Base-by-base conservation (phyloP, 2,113 vertebrate species). In the Corythoichthys intestinalis region DNA sequence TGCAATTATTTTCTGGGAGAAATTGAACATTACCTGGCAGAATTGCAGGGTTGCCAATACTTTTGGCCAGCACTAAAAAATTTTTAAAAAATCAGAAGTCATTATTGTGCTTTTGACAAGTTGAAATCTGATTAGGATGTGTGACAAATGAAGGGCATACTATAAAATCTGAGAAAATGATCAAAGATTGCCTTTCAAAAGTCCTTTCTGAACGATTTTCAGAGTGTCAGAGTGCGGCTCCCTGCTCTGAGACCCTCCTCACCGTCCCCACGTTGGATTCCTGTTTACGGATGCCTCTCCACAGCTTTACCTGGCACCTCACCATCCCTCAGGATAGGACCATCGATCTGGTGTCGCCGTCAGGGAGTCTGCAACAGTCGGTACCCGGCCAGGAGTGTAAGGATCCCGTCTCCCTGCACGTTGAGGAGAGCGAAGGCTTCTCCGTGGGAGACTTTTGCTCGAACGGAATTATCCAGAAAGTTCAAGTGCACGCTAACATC, bases 391-490 rank as follows among this genome's bases (percentile, higher is more conserved):
- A 92, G 69, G 71, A 53, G 65, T 98, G 96, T 73, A 87, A 78
- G 62, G 72, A 0, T 6, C 82, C 86, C 10, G 77, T 92, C 14
- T 85, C 84, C 8, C 89, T 97, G 67, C 86, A 88, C 1, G 71
- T 93, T 4, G 73, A 74, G 0, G 91, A 90, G 0, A 66, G 60
- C 2, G 79, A 77, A 0, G 84, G 89, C 0, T 67, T 90, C 13
- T 67, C 83, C 10, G n/a, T 97, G 0, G 96, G 96, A n/a, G 66
- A 86, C 1, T 98, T 96, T 88, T 98, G 97, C 78, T 82, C 80
- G 0, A 82, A 89, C 0, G 96, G 96, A 39, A 70, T 78, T 41
- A 92, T 98, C 66, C 81, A 93, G 79, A 94, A 91, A 74, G 81
- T 99, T 77, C 94, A 94, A 80, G 81, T 95, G 76, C 92, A 91